These are phyloP conservation scores for Thamnophis elegans DNA, from an alignment of 2,797 vertebrate species.

Conservation along the genomic window DNA sequence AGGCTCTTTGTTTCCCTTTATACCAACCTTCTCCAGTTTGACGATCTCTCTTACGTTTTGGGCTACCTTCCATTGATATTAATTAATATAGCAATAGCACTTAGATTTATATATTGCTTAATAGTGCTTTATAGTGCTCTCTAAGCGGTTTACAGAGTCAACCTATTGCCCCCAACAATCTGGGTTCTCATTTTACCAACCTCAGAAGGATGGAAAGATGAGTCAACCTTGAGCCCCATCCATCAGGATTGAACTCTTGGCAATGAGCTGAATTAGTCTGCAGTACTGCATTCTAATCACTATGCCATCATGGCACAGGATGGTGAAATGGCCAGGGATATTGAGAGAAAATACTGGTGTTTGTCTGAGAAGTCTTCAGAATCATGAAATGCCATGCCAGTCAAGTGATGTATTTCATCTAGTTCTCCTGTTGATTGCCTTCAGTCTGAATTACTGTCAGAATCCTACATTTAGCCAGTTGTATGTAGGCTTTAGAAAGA, in stretches of 20 bases:
- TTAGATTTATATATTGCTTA: not conserved
- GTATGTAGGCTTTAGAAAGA: not conserved
- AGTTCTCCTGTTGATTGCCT: not conserved
- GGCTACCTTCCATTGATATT: not conserved
- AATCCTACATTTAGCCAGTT: not conserved
- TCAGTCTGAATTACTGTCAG: not conserved
- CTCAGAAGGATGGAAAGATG: not conserved
- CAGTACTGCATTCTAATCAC: not conserved
- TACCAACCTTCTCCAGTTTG: not conserved
- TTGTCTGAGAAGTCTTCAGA: not conserved
- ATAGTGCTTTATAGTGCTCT: not conserved
- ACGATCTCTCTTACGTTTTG: not conserved
- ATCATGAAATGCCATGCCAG: not conserved
- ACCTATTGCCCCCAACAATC: not conserved
- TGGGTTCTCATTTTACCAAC: not conserved
- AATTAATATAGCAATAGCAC: not conserved
- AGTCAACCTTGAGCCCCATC: not conserved
- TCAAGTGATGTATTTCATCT: not conserved
- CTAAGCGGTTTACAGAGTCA: not conserved
- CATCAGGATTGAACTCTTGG: not conserved
- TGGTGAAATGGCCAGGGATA: not conserved
- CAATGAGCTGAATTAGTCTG: not conserved
- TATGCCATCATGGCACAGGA: not conserved
- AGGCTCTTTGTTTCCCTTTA: not conserved
- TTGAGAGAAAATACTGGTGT: not conserved